A percentile compares a stretch with the other conserved stretches of the same genome.
These are phyloP conservation scores for Zalophus californianus DNA, from an alignment of 2,797 vertebrate genomes.

Conservation along the genomic window DNA sequence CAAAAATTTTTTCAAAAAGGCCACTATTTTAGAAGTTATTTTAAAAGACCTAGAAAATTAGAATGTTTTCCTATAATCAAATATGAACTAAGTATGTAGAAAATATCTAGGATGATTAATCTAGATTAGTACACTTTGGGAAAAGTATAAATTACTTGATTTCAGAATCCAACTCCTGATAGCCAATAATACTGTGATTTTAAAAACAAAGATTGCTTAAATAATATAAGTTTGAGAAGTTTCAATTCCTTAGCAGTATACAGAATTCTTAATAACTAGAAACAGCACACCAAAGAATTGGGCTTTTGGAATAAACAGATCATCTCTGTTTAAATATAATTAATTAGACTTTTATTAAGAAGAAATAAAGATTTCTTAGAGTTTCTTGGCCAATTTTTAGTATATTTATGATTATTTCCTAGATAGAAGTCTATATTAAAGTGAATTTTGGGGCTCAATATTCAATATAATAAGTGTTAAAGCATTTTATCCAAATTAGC, in stretches of 20 bases:
- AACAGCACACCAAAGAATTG: constrained; percentile 15
- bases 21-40: constrained; percentile 34
- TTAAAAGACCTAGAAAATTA: constrained; percentile 37
- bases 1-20: constrained; percentile 9
- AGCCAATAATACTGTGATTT: constrained; percentile 4
- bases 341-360: background rate
- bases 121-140: background rate
- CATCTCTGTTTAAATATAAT: background rate
- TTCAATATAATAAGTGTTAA: constrained; percentile 12
- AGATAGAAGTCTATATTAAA: background rate
- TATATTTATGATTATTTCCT: constrained; percentile 41
- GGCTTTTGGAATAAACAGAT: constrained; percentile 1
- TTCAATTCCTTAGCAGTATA: constrained; percentile 42
- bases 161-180: constrained; percentile 39
- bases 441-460: background rate
- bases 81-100: background rate
- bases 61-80: constrained; percentile 3
- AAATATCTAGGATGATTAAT: constrained; percentile 10
- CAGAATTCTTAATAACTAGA: constrained; percentile 57
- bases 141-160: constrained; percentile 28
- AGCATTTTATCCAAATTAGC: constrained; percentile 13
- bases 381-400: background rate
- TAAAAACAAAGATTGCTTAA: constrained; percentile 48
- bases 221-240: background rate
- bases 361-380: constrained; percentile 20